Evolutionary conservation across 2,888 invertebrate species (phyloP).

Genomic region (Macrophya annulata): DNA sequence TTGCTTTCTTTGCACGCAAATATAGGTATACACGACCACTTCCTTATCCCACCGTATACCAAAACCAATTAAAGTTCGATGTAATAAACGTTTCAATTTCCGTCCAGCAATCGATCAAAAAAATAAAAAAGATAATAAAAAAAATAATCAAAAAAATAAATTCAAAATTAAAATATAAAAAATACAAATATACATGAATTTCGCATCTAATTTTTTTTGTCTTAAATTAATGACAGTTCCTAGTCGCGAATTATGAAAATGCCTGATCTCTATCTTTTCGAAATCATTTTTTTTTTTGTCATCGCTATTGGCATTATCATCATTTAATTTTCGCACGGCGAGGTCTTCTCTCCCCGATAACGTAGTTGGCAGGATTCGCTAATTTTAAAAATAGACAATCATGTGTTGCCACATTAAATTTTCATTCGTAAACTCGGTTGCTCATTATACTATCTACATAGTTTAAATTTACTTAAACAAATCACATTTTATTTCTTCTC

Average conservation of each 20-base stretch:
- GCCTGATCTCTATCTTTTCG: not conserved
- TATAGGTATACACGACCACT: not conserved
- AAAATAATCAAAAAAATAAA: too few species aligned
- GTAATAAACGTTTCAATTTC: not conserved
- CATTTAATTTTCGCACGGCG: not conserved
- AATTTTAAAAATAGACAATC: constrained; percentile 15
- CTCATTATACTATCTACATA: not conserved
- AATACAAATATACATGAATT: not conserved
- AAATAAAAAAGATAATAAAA: not conserved
- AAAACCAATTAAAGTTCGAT: not conserved
- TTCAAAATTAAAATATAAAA: not conserved
- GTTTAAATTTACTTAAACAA: not conserved
- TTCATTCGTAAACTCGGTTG: not conserved
- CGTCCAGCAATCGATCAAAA: not conserved
- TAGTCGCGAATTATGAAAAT: not conserved
- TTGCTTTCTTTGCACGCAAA: constrained; percentile 26
- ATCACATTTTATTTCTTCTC: not conserved
- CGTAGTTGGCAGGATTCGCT: not conserved
- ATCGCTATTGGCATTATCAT: not conserved
- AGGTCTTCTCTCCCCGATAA: not conserved
- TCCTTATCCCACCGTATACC: constrained; percentile 19
- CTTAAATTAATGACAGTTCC: not conserved
- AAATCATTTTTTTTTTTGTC: not conserved
- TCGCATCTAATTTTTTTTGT: not conserved
- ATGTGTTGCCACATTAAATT: not conserved